Evolutionary conservation across 1,140 invertebrate species (phyloP), one percentile per base, ranked within the genome.

Genomic region (Uloborus diversus): DNA sequence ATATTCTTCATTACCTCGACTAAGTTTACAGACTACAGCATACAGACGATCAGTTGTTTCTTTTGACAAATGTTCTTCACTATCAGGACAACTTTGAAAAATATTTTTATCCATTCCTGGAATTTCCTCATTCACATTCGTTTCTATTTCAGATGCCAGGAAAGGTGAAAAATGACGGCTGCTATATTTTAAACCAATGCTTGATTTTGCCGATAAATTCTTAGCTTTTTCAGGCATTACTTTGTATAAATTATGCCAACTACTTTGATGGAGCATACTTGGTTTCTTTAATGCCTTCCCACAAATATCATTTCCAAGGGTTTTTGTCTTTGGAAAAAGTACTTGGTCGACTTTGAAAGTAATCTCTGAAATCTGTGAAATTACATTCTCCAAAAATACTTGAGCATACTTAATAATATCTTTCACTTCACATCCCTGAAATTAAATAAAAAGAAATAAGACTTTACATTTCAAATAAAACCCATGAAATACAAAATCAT

Each of bases 91-190:
- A 1, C 17, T 42, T 13, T 62, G 3, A 28, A 30, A 47, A 35
- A 4, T 17, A 51, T n/a, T 49, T 49, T 66, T 25, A 32, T 56
- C 11, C 25, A 27, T 20, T 27, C 25, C 53, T 20, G 5, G 3
- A 20, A 30, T 3, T 51, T 27, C 23, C 7, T 27, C 11, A 56
- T 7, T 13, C 3, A 14, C 17, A 9, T 9, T 4, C 4, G 27
- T 17, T 0, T 57, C 20, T 13, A n/a, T 28, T 32, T 0, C 14
- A 30, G 25, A 5, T 33, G 14, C 35, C 32, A 11, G 17, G 20
- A 30, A 59, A 57, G 68, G 68, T 0, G 68, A 70, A 37, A 70
- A 70, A 25, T 70, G 68, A 17, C 68, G 68, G 20, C 68, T 70
- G 57, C 68, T 70, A 14, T 57, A 70, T 4, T 20, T 9, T 56